Evolutionary conservation across 2,888 invertebrate species (phyloP).

Genomic region (Tetropium fuscum): DNA sequence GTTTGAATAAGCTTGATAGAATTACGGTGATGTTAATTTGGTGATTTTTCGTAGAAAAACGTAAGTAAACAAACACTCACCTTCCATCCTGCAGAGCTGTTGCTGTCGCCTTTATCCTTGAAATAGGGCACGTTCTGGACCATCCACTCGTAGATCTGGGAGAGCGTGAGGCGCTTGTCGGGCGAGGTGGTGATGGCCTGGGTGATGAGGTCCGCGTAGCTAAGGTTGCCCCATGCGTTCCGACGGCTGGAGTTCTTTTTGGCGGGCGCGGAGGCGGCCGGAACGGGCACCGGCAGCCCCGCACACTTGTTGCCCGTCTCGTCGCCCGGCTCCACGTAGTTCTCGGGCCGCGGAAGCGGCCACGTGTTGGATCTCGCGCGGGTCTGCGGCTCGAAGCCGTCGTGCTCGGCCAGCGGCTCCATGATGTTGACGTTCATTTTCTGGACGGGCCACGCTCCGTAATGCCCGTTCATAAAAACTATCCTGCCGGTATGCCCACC

Average conservation of each 20-base stretch:
- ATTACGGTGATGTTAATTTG: no score
- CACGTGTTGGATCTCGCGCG: constrained; percentile 98
- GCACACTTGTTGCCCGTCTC: constrained; percentile 73
- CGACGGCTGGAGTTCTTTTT: constrained; percentile 96
- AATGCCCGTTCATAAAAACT: constrained; percentile 57
- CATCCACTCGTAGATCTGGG: constrained; percentile 99
- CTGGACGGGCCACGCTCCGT: constrained; percentile 55
- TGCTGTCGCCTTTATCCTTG: constrained; percentile 99
- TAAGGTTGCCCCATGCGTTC: constrained; percentile 98
- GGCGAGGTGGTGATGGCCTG: constrained; percentile 97
- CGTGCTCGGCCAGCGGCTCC: constrained; percentile 82
- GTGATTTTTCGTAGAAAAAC: no score
- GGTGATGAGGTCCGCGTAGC: constrained; percentile 99
- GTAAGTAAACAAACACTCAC: no score
- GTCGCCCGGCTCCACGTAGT: constrained; percentile 75
- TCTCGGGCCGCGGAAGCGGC: constrained; percentile 93
- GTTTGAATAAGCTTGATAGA: no score
- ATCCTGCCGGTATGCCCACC: constrained; percentile 17
- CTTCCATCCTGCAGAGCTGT: constrained; percentile 99
- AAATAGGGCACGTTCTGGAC: constrained; percentile 99
- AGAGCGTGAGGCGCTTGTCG: constrained; percentile 95
- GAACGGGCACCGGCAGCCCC: constrained; percentile 70
- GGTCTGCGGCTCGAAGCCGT: constrained; percentile 92
- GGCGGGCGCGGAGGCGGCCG: constrained; percentile 63
- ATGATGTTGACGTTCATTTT: constrained; percentile 65